Percentiles rank a stretch among this genome's conserved stretches.
Conservation (phyloP, 2,113 vertebrate genomes). For the Willisornis vidua region DNA sequence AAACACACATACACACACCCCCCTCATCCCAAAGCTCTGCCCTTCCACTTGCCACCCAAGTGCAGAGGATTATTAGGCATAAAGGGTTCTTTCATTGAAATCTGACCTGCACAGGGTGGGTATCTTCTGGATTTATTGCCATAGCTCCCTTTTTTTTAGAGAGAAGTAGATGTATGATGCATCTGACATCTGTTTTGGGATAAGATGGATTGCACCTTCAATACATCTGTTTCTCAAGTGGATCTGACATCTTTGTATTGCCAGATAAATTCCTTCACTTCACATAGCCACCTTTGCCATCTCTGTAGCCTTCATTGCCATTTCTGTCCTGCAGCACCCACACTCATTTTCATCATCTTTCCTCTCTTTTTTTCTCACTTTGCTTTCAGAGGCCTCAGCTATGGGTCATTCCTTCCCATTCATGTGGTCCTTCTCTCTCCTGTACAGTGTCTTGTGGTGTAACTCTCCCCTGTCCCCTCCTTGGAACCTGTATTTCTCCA, state of each 20-base stretch:
- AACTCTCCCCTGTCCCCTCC: neutral
- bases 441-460: neutral
- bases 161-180: neutral
- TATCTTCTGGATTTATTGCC: neutral
- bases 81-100: neutral
- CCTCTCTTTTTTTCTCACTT: neutral
- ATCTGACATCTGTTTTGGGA: neutral
- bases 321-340: neutral
- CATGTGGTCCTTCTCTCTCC: neutral
- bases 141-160: neutral
- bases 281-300: neutral
- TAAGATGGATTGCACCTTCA: neutral
- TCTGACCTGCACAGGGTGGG: neutral
- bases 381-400: neutral
- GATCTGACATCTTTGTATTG: neutral
- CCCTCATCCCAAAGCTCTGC: constrained; percentile 18
- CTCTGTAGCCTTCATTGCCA: neutral
- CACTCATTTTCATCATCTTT: neutral
- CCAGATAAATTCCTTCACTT: neutral
- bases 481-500: neutral
- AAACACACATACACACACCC: neutral
- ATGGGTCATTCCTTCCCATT: neutral
- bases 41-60: neutral
- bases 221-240: neutral
- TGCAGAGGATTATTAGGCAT: neutral